phyloP scores from a whole-genome alignment of 2,113 vertebrate species.

The Suncus etruscus region DNA sequence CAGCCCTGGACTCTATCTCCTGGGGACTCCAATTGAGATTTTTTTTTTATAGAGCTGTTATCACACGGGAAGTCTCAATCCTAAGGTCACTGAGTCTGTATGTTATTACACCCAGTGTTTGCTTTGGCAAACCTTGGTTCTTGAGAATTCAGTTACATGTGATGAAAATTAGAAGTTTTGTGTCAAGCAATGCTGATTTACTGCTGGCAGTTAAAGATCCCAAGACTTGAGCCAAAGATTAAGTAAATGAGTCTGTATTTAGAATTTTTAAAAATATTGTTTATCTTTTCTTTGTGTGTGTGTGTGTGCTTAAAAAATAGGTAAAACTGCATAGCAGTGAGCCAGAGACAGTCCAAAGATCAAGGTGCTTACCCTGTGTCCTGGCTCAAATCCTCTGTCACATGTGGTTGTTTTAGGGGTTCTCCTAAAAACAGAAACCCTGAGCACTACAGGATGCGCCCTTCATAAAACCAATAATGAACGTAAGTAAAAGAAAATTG shows the following conservation, averaged over 20 bases:
- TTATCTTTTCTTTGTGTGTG: neutral
- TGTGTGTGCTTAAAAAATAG: neutral
- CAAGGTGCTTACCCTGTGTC: no score
- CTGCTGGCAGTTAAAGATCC: neutral
- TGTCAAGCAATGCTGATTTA: neutral
- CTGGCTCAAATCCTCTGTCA: no score
- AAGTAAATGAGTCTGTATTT: neutral
- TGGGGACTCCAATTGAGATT: neutral
- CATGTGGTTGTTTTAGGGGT: no score
- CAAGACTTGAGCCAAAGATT: neutral
- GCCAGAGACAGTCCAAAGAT: no score
- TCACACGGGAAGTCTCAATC: neutral
- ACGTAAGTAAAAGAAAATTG: no score
- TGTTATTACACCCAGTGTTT: conserved; percentile 67
- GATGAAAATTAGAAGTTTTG: conserved; percentile 23
- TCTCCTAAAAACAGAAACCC: no score
- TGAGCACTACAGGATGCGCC: no score
- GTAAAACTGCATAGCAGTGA: neutral
- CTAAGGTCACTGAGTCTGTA: conserved; percentile 37
- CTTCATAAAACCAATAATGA: no score
- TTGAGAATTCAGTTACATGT: conserved; percentile 37
- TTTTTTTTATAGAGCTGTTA: conserved; percentile 63
- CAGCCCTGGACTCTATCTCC: neutral
- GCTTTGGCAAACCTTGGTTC: conserved; percentile 66
- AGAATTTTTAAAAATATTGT: neutral